Evolutionary conservation across 2,113 vertebrate genomes (phyloP).

Genomic region (Fregetta grallaria): DNA sequence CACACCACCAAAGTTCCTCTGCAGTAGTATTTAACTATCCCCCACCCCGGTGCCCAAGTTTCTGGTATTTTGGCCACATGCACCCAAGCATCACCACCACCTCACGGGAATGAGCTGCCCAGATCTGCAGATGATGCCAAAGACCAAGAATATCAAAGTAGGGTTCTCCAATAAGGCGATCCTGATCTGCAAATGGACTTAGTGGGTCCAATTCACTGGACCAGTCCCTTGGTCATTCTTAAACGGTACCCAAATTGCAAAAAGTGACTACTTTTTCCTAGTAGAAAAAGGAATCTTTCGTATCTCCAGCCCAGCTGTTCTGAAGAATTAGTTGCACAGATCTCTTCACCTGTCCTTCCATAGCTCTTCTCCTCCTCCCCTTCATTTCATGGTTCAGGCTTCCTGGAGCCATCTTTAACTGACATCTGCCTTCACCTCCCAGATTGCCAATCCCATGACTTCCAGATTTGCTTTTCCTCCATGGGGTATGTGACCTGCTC

Average conservation of each 20-base stretch:
- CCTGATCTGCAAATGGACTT: background rate
- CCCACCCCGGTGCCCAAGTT: background rate
- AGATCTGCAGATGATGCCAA: background rate
- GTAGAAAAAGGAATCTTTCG: background rate
- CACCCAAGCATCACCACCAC: background rate
- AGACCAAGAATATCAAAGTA: background rate
- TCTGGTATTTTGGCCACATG: background rate
- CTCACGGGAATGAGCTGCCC: background rate
- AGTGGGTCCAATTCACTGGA: background rate
- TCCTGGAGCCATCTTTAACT: background rate
- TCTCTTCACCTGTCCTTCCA: background rate
- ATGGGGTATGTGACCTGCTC: background rate
- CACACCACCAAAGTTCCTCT: background rate
- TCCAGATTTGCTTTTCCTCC: background rate
- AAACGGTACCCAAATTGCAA: background rate
- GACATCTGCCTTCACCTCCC: background rate
- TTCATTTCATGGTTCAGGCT: background rate
- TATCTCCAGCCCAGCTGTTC: background rate
- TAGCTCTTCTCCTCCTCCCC: background rate
- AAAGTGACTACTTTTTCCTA: background rate
- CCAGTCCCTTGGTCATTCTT: background rate
- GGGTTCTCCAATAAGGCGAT: background rate
- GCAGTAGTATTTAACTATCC: background rate
- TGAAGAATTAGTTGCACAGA: background rate
- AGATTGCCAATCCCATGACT: background rate